Conservation (phyloP, 2,113 vertebrate species). For the Promerops cafer region DNA sequence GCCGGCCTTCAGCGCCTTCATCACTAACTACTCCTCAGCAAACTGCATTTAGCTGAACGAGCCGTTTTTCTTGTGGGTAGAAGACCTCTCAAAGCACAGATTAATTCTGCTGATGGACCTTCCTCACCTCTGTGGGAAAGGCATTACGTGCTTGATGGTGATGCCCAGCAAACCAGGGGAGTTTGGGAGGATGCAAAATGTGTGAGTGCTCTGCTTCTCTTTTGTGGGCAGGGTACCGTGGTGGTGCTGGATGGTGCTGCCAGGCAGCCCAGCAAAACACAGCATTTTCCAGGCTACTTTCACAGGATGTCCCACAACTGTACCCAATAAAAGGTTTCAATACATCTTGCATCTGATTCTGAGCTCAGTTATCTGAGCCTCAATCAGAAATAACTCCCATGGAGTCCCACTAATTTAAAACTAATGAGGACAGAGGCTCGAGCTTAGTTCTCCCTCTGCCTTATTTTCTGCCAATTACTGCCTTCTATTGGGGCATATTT, state of each 20-base stretch:
- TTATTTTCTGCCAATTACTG: neutral
- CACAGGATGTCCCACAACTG: neutral
- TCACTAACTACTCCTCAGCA: neutral
- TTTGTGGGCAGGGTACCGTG: neutral
- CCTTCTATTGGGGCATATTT: neutral
- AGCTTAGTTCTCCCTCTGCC: neutral
- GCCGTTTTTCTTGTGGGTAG: neutral
- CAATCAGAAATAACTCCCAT: neutral
- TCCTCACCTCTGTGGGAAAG: constrained; percentile 38
- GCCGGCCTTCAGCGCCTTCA: neutral
- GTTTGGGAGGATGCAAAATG: neutral
- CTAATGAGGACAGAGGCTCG: accelerated
- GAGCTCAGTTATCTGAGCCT: neutral
- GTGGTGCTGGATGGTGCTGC: neutral
- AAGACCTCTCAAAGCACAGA: constrained; percentile 13
- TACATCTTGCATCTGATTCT: neutral
- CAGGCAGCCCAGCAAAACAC: neutral
- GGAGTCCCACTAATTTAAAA: neutral
- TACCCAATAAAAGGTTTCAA: neutral
- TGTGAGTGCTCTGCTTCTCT: neutral
- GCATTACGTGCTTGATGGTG: neutral
- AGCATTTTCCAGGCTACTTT: accelerated
- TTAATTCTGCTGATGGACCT: constrained; percentile 47
- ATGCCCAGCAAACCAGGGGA: neutral
- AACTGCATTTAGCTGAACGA: neutral